Conservation (phyloP, 2,888 invertebrate genomes). For the Muscina levida region DNA sequence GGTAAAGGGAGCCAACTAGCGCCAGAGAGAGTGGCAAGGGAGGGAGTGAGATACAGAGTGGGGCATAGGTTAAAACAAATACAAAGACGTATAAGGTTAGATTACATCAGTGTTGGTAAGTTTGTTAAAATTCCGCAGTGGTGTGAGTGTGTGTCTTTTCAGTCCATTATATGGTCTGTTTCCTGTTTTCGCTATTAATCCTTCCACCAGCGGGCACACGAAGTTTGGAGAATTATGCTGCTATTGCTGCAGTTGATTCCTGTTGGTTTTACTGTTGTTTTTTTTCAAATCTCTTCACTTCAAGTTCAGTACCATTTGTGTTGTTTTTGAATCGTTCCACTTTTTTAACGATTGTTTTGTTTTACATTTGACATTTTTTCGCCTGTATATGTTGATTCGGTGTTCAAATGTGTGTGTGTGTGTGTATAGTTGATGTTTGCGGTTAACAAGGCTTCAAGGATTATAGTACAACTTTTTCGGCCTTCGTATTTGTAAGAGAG, state of each 20-base stretch:
- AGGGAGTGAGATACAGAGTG: background rate
- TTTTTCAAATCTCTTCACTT: background rate
- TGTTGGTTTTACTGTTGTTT: background rate
- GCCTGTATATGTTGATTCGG: too few species aligned
- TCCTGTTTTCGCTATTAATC: background rate
- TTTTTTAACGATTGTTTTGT: too few species aligned
- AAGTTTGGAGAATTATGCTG: background rate
- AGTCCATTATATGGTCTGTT: slow-evolving; percentile 6
- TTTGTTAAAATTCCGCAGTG: background rate
- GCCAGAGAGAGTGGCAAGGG: background rate
- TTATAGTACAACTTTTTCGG: too few species aligned
- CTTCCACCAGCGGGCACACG: background rate
- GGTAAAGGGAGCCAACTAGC: background rate
- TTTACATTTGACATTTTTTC: too few species aligned
- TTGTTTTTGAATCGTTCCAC: too few species aligned
- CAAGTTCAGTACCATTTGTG: background rate
- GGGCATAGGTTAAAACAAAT: too few species aligned
- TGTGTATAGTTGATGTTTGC: too few species aligned
- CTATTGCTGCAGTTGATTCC: background rate
- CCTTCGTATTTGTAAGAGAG: too few species aligned
- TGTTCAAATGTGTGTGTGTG: too few species aligned
- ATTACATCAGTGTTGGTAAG: background rate
- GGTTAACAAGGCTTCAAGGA: too few species aligned
- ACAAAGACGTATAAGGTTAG: background rate
- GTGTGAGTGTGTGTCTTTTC: background rate